phyloP scores from a whole-genome alignment of 2,797 vertebrate genomes.

The Neosalanx taihuensis region DNA sequence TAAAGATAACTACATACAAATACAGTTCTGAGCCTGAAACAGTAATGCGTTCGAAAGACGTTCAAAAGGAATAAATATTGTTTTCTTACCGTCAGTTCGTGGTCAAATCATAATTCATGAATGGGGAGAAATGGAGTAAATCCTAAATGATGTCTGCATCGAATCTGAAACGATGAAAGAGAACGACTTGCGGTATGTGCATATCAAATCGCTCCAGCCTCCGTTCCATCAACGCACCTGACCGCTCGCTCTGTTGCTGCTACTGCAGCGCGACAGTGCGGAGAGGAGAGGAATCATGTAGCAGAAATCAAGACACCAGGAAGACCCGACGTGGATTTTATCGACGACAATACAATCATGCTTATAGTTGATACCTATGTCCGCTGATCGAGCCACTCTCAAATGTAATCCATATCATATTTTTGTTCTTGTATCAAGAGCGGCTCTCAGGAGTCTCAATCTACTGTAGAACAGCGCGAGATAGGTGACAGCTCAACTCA shows the following conservation, averaged over 20 bases:
- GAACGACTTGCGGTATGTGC: conserved; percentile 7
- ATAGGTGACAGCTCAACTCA: too few relatives aligned
- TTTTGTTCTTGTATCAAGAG: too few relatives aligned
- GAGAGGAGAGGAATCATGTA: background rate
- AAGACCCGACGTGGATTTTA: background rate
- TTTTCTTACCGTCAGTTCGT: conserved; percentile 5
- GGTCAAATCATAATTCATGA: conserved; percentile 11
- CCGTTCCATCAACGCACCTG: conserved; percentile 4
- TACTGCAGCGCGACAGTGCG: conserved; percentile 3
- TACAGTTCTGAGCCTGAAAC: background rate
- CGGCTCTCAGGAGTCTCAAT: too few relatives aligned
- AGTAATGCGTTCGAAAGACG: background rate
- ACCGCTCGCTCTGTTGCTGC: conserved; percentile 13
- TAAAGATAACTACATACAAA: background rate
- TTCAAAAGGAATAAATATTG: background rate
- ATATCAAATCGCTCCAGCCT: background rate
- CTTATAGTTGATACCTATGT: too few relatives aligned
- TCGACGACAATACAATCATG: too few relatives aligned
- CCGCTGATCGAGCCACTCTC: too few relatives aligned
- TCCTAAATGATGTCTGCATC: conserved; percentile 10
- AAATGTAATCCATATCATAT: too few relatives aligned
- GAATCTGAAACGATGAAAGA: background rate
- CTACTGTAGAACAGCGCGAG: too few relatives aligned
- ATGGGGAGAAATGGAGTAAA: background rate
- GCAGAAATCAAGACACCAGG: background rate